Conservation (phyloP, 1,140 invertebrate genomes). For the Pseudoatta argentina region DNA sequence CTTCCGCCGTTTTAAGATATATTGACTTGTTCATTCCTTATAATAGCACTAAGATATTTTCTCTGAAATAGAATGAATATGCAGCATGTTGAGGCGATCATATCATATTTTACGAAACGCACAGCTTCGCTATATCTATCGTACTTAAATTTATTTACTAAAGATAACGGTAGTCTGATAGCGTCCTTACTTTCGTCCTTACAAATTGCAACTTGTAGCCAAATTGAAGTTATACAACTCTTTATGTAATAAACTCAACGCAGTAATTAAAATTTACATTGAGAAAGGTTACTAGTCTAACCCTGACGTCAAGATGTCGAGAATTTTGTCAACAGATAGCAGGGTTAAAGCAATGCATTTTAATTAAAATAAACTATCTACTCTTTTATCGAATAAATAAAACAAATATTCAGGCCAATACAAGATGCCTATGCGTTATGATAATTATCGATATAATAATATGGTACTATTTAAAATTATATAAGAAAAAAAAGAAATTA, state of each 20-base stretch:
- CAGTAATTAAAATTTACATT: not conserved
- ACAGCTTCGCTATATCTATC: not conserved
- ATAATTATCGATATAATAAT: not conserved
- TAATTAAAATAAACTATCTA: conserved; percentile 3
- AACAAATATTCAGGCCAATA: not conserved
- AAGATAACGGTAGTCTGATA: not conserved
- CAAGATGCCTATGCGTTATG: not conserved
- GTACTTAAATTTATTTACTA: not conserved
- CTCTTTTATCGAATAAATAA: conserved; percentile 4
- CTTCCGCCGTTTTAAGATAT: not conserved
- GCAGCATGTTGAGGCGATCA: not conserved
- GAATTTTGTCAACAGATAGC: not conserved
- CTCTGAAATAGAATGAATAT: not conserved
- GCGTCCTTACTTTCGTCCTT: not conserved
- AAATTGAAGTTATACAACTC: conserved; percentile 9
- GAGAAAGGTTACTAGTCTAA: not conserved
- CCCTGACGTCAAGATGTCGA: not conserved
- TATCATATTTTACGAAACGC: not conserved
- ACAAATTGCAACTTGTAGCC: not conserved
- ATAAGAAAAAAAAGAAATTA: not conserved
- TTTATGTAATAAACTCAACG: not conserved
- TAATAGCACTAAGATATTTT: not conserved
- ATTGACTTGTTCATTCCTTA: conserved; percentile 14
- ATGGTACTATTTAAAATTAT: not conserved
- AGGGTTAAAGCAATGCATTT: not conserved